Percentiles rank a stretch among this genome's conserved stretches.
Conservation (phyloP, 2,888 invertebrate genomes). For the Eupithecia vulgata region DNA sequence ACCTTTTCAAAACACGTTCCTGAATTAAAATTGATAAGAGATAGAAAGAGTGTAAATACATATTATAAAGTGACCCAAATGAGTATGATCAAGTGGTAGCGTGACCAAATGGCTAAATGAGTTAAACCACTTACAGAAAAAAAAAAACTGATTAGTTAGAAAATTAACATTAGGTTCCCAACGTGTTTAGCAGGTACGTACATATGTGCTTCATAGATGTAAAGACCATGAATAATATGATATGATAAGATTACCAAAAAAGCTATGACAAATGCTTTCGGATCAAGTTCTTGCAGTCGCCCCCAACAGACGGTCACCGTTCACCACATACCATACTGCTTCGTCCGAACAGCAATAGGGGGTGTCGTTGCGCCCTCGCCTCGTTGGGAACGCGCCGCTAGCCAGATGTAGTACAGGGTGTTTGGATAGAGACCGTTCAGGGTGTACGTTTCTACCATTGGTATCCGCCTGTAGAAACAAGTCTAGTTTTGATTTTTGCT, state of each 20-base stretch:
- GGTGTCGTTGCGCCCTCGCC: slow-evolving; percentile 98
- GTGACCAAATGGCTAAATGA: background rate
- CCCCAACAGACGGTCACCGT: slow-evolving; percentile 18
- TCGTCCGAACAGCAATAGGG: slow-evolving; percentile 96
- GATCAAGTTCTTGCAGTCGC: slow-evolving; percentile 31
- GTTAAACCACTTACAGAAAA: background rate
- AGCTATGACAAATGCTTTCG: slow-evolving; percentile 16
- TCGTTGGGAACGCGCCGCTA: slow-evolving; percentile 95
- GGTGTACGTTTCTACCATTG: slow-evolving; percentile 92
- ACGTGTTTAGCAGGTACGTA: background rate
- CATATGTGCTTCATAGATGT: background rate
- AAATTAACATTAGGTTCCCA: background rate
- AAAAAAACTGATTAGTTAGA: background rate
- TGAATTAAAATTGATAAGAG: background rate
- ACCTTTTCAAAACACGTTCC: background rate
- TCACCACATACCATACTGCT: slow-evolving; percentile 96
- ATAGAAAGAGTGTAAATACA: background rate
- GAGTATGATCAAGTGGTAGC: background rate
- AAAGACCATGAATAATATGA: background rate
- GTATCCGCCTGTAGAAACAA: slow-evolving; percentile 85
- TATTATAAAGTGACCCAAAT: background rate
- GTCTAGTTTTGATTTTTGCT: background rate
- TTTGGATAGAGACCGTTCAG: slow-evolving; percentile 96
- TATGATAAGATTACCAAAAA: background rate
- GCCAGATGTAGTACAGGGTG: slow-evolving; percentile 98